phyloP scores from a whole-genome alignment of 2,888 invertebrate species.

The Chironomus riparius region DNA sequence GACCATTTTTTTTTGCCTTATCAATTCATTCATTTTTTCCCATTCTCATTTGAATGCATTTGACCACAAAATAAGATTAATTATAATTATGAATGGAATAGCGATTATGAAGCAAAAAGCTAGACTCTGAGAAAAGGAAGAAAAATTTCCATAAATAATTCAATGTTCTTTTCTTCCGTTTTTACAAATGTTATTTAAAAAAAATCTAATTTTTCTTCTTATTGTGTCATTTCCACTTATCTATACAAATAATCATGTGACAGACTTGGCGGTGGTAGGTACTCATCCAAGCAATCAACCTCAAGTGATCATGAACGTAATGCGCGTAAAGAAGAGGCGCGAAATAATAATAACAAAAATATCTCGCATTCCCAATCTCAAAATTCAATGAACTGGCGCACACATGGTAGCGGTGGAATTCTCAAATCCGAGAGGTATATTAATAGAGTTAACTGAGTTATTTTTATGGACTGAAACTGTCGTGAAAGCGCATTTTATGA shows the following conservation, averaged over 20 bases:
- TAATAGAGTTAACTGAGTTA: neutral
- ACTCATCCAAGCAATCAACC: conserved; percentile 8
- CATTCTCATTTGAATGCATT: neutral
- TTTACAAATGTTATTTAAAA: too few species aligned
- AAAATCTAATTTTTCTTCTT: too few species aligned
- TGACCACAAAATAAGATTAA: neutral
- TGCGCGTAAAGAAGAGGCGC: neutral
- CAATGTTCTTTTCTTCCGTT: too few species aligned
- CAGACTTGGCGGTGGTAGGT: conserved; percentile 21
- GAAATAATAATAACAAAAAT: conserved; percentile 17
- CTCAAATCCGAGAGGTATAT: conserved; percentile 16
- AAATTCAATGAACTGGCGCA: conserved; percentile 32
- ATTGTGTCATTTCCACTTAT: neutral
- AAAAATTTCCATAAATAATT: conserved; percentile 13
- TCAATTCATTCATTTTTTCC: too few species aligned
- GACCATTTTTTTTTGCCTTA: too few species aligned
- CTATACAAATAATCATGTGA: neutral
- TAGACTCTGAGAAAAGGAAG: neutral
- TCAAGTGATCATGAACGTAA: conserved; percentile 1
- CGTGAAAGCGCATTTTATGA: too few species aligned
- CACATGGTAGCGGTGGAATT: conserved; percentile 30
- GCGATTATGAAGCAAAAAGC: neutral
- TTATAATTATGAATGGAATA: neutral
- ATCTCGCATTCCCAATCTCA: conserved; percentile 33
- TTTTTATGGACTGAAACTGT: neutral